A percentile compares a stretch with the other conserved stretches of the same genome.
Evolutionary conservation across 35 echinoderm and acorn worm species (phyloP).

Genomic region (Lytechinus variegatus): DNA sequence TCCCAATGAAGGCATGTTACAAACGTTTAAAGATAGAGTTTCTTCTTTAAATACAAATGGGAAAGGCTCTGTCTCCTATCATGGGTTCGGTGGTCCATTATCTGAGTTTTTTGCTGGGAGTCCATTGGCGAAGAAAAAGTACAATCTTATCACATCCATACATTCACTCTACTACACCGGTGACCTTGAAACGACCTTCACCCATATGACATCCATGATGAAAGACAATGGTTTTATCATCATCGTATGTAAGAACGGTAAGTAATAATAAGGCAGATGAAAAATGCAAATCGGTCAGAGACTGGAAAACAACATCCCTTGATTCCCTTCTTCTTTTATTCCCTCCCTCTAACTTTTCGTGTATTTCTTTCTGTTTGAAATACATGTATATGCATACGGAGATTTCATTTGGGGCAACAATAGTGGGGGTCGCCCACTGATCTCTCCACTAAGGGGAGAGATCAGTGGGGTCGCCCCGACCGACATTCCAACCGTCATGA

Average conservation of each 20-base stretch:
- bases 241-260: background rate
- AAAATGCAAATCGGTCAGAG: no score
- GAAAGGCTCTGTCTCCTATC: background rate
- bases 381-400: no score
- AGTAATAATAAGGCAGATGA: no score
- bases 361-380: no score
- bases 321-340: no score
- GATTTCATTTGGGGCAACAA: no score
- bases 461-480: no score
- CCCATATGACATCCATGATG: background rate
- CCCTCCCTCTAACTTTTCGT: no score
- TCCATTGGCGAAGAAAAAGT: background rate
- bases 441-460: no score
- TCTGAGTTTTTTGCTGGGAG: background rate
- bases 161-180: constrained; percentile 27
- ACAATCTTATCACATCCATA: background rate
- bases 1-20: background rate
- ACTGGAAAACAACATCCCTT: no score
- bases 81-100: background rate
- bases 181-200: background rate
- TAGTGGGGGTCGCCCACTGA: no score
- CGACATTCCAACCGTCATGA: no score
- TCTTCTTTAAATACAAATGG: background rate
- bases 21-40: background rate
- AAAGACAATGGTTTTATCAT: background rate